A percentile compares a stretch with the other conserved stretches of the same genome.
Conservation (phyloP, 2,797 vertebrate species). For the Gastrophryne carolinensis region DNA sequence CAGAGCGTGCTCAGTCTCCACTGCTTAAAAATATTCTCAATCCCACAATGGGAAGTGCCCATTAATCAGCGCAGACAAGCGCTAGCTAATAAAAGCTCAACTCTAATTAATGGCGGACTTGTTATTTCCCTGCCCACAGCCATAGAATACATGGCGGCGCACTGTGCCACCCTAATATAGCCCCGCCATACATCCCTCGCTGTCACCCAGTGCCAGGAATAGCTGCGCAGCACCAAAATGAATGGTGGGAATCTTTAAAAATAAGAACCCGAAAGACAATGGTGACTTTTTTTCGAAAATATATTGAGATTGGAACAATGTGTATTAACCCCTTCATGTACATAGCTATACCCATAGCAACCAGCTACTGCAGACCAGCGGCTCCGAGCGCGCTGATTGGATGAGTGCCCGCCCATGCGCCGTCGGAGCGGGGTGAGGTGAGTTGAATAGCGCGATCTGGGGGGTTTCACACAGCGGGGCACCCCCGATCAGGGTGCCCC, state of each 20-base stretch:
- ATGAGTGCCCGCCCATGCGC: too few relatives aligned
- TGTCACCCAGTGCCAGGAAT: slow-evolving; percentile 13
- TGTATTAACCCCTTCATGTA: not conserved
- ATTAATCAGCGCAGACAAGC: slow-evolving; percentile 64
- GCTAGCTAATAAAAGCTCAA: slow-evolving; percentile 64
- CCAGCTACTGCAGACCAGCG: too few relatives aligned
- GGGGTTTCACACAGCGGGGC: too few relatives aligned
- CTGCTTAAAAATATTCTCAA: slow-evolving; percentile 68
- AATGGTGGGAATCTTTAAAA: slow-evolving; percentile 13
- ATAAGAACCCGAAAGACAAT: not conserved
- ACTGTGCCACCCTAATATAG: not conserved
- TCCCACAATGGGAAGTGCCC: slow-evolving; percentile 60
- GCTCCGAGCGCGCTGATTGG: too few relatives aligned
- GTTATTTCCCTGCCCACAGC: slow-evolving; percentile 58
- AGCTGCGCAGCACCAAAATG: not conserved
- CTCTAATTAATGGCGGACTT: slow-evolving; percentile 56
- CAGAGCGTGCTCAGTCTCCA: slow-evolving; percentile 60
- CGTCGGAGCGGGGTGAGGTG: too few relatives aligned
- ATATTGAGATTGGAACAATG: not conserved
- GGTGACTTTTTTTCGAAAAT: not conserved
- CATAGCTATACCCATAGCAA: too few relatives aligned
- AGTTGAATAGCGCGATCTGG: too few relatives aligned
- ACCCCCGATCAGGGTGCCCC: too few relatives aligned
- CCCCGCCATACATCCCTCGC: slow-evolving; percentile 6
- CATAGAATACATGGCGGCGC: not conserved